These are phyloP conservation scores for Crocidura indochinensis DNA, from an alignment of 2,797 vertebrate genomes.

Conservation along the genomic window DNA sequence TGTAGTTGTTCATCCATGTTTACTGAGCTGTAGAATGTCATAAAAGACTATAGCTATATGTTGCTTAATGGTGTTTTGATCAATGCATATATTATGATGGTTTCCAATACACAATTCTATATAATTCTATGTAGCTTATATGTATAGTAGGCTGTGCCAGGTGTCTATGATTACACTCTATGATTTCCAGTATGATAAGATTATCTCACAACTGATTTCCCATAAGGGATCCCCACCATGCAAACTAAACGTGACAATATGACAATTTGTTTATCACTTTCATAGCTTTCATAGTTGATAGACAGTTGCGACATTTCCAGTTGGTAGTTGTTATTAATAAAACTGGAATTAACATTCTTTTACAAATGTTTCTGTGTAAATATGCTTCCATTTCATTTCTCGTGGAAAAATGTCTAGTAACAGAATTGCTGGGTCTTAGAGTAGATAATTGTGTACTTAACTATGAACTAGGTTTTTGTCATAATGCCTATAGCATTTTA, in stretches of 20 bases:
- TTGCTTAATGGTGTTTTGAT: not conserved
- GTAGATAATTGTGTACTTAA: conserved; percentile 14
- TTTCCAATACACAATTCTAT: not conserved
- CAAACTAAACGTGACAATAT: not conserved
- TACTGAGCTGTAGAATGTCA: not conserved
- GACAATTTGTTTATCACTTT: conserved; percentile 40
- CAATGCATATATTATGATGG: not conserved
- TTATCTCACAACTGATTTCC: not conserved
- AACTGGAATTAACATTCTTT: not conserved
- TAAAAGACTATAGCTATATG: not conserved
- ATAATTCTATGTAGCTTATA: not conserved
- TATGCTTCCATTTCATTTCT: conserved; percentile 55
- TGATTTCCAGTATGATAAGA: not conserved
- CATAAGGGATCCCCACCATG: not conserved
- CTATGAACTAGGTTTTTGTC: not conserved
- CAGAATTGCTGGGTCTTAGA: not conserved
- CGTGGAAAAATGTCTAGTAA: conserved; percentile 11
- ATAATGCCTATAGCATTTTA: conserved; percentile 32
- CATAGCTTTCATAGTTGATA: not conserved
- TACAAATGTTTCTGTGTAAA: not conserved
- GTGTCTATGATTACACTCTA: not conserved
- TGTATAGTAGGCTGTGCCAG: not conserved
- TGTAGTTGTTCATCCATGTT: not conserved
- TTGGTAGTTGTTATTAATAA: not conserved
- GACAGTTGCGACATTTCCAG: conserved; percentile 25